phyloP scores from a whole-genome alignment of 1,140 invertebrate species.

The Polypedilum vanderplanki region DNA sequence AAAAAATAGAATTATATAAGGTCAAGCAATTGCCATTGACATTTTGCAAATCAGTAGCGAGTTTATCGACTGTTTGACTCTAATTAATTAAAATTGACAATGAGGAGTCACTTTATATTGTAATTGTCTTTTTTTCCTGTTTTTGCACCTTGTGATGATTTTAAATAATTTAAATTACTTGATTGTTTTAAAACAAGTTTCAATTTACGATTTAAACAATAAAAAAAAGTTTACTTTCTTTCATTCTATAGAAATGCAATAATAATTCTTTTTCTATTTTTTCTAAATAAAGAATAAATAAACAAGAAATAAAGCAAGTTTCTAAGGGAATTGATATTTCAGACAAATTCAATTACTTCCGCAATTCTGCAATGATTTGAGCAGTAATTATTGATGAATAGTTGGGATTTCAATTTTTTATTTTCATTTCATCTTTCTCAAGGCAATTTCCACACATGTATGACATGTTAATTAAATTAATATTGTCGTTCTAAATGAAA shows the following conservation, averaged over 20 bases:
- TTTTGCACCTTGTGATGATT: neutral
- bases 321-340: slow-evolving; percentile 5
- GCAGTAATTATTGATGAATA: neutral
- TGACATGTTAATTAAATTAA: slow-evolving; percentile 7
- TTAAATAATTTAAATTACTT: neutral
- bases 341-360: slow-evolving; percentile 11
- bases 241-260: no score
- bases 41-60: neutral
- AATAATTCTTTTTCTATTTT: no score
- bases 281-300: neutral
- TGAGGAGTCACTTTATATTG: neutral
- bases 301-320: neutral
- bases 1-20: neutral
- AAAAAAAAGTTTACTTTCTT: neutral
- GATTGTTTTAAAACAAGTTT: no score
- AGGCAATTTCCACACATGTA: neutral
- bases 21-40: slow-evolving; percentile 3
- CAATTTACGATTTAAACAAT: neutral
- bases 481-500: neutral
- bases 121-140: neutral
- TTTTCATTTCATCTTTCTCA: neutral
- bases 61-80: slow-evolving; percentile 5
- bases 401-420: neutral
- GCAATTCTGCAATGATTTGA: neutral
- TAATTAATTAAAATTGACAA: slow-evolving; percentile 14